A percentile compares a stretch with the other conserved stretches of the same genome.
Evolutionary conservation across 2,797 vertebrate species (phyloP).

Genomic region (Falco novaeseelandiae): DNA sequence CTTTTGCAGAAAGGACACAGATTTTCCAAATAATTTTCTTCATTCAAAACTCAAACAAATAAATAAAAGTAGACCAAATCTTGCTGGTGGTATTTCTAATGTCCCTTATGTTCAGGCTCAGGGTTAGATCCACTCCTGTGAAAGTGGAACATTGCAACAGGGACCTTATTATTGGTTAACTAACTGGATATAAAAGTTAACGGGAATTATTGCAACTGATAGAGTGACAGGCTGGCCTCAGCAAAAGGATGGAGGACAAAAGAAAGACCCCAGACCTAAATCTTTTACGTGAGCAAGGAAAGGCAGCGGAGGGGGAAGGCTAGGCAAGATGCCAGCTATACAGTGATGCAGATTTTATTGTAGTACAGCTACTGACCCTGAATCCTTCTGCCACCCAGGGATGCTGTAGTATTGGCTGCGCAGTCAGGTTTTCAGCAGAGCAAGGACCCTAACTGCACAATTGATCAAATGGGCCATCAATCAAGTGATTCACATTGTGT

Average conservation of each 20-base stretch:
- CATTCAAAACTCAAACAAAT: background rate
- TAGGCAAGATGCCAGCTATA: background rate
- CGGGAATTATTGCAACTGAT: background rate
- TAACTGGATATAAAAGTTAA: background rate
- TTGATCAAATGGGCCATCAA: slow-evolving; percentile 49
- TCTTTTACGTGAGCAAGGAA: background rate
- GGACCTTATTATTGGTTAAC: background rate
- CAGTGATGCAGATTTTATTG: background rate
- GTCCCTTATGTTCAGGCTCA: background rate
- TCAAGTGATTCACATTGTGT: slow-evolving; percentile 42
- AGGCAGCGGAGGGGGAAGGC: background rate
- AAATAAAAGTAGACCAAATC: background rate
- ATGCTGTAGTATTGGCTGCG: background rate
- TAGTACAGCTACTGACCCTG: background rate
- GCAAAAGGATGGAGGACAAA: background rate
- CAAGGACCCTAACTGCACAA: slow-evolving; percentile 15
- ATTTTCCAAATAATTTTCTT: background rate
- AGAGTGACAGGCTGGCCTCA: background rate
- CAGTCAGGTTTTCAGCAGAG: background rate
- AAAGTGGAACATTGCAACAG: background rate
- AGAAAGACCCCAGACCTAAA: background rate
- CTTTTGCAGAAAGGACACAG: background rate
- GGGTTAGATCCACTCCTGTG: background rate
- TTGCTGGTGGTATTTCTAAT: background rate
- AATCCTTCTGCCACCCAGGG: background rate